phyloP scores from a whole-genome alignment of 2,797 vertebrate genomes.

The Intellagama lesueurii region DNA sequence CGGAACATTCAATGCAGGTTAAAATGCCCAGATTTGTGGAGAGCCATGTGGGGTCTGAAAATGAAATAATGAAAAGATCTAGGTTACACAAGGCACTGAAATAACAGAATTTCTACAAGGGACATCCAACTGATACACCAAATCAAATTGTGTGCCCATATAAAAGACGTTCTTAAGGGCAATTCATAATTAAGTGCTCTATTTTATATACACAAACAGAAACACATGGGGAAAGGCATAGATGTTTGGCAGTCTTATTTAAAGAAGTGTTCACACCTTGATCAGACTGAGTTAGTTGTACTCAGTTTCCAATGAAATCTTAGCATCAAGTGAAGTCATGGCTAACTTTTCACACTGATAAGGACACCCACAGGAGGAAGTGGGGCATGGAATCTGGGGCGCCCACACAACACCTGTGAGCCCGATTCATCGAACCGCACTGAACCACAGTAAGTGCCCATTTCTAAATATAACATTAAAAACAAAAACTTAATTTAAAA shows the following conservation, averaged over 20 bases:
- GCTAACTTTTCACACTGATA: background rate
- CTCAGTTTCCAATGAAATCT: background rate
- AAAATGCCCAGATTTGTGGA: slow-evolving; percentile 98
- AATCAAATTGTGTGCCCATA: background rate
- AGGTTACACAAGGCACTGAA: background rate
- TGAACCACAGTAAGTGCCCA: no score
- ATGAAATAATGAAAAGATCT: slow-evolving; percentile 45
- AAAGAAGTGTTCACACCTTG: background rate
- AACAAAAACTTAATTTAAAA: no score
- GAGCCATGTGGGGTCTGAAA: slow-evolving; percentile 94
- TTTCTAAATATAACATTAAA: no score
- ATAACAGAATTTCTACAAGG: background rate
- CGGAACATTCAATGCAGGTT: slow-evolving; percentile 98
- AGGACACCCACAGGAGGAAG: no score
- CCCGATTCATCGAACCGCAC: no score
- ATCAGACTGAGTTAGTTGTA: background rate
- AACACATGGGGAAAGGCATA: background rate
- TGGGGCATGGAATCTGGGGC: no score
- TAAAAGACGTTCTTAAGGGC: background rate
- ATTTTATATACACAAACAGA: background rate
- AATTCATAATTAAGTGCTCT: background rate
- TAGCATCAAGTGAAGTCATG: background rate
- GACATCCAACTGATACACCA: background rate
- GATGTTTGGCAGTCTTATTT: background rate
- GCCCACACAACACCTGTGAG: no score